A percentile compares a stretch with the other conserved stretches of the same genome.
Evolutionary conservation across 2,113 vertebrate species (phyloP).

Genomic region (Macroglossus sobrinus): DNA sequence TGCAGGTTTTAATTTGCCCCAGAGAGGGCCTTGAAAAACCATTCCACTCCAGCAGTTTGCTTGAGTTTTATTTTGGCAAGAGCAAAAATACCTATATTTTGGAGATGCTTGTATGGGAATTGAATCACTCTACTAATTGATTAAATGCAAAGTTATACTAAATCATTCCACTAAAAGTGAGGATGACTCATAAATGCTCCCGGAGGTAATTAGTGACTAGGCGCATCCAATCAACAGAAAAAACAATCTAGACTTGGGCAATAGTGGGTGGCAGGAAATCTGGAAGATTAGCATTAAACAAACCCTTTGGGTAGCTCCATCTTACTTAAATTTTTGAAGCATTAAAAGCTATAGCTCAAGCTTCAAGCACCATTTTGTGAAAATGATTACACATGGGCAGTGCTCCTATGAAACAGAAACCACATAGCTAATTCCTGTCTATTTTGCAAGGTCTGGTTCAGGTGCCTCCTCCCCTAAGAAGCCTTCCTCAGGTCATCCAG

Average conservation of each 20-base stretch:
- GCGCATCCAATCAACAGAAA: constrained; percentile 70
- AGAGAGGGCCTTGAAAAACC: constrained; percentile 40
- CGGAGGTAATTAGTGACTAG: constrained; percentile 65
- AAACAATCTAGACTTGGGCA: constrained; percentile 73
- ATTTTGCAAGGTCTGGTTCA: background rate
- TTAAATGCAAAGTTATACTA: constrained; percentile 71
- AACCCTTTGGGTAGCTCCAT: constrained; percentile 56
- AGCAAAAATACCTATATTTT: constrained; percentile 48
- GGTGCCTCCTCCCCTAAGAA: background rate
- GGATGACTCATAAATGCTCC: constrained; percentile 65
- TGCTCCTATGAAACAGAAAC: background rate
- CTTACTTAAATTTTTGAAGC: constrained; percentile 39
- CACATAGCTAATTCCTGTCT: background rate
- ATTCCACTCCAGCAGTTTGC: background rate
- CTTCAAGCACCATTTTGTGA: background rate
- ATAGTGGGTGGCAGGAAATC: constrained; percentile 58
- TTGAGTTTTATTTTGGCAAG: constrained; percentile 46
- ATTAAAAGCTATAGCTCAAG: constrained; percentile 12
- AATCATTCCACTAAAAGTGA: constrained; percentile 64
- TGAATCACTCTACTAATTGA: constrained; percentile 69
- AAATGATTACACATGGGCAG: background rate
- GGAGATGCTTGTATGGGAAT: constrained; percentile 39
- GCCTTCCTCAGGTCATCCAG: background rate
- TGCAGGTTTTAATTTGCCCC: constrained; percentile 49
- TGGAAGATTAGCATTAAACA: constrained; percentile 56